phyloP scores from a whole-genome alignment of 2,888 invertebrate genomes.

The Drosophila neutralis region DNA sequence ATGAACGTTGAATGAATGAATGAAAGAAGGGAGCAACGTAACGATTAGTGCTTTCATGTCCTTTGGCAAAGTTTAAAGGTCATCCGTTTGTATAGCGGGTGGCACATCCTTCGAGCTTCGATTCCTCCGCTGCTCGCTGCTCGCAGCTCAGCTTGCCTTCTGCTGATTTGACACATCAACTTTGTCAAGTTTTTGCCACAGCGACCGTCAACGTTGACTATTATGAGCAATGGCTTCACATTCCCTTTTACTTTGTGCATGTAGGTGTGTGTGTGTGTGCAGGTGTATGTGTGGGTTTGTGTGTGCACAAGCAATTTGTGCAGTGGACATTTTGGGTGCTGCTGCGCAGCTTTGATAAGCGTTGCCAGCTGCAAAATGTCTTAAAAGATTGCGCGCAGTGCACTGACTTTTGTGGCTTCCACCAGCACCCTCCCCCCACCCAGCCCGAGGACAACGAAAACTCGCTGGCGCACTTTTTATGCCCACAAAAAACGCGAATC shows the following conservation, averaged over 20 bases:
- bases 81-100: conserved; percentile 62
- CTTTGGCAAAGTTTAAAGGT: conserved; percentile 83
- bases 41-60: conserved; percentile 82
- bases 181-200: conserved; percentile 75
- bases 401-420: conserved; percentile 67
- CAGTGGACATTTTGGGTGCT: conserved; percentile 74
- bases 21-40: conserved; percentile 78
- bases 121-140: conserved; percentile 15
- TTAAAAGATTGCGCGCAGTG: conserved; percentile 73
- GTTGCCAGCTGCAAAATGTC: conserved; percentile 75
- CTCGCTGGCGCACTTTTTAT: conserved; percentile 3
- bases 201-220: conserved; percentile 56
- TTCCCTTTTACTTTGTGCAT: conserved; percentile 3
- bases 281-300: conserved; percentile 19
- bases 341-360: conserved; percentile 66
- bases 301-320: conserved; percentile 73
- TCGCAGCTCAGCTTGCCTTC: conserved; percentile 43
- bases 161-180: conserved; percentile 79
- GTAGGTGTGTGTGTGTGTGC: conserved; percentile 1
- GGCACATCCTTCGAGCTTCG: conserved; percentile 35
- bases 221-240: conserved; percentile 70
- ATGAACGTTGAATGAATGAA: conserved; percentile 68
- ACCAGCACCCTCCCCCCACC: conserved; percentile 23
- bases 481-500: background rate
- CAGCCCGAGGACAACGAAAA: conserved; percentile 17